Base-by-base conservation (phyloP, 2,888 invertebrate genomes). In the Stenichneumon culpator region DNA sequence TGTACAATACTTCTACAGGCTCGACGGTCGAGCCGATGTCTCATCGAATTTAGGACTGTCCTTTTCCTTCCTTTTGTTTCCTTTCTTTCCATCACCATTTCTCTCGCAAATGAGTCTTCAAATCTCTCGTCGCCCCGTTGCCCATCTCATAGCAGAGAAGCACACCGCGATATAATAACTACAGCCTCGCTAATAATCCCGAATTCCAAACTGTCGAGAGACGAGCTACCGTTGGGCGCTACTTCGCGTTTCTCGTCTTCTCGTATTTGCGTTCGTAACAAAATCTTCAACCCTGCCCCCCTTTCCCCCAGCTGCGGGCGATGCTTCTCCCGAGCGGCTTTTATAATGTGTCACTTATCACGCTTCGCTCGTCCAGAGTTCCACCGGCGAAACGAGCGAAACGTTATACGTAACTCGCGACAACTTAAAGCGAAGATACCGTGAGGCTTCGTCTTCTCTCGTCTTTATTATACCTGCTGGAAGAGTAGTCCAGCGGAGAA, bases 321-420 rank as follows among this genome's bases (percentile, higher is more conserved):
- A 19, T 72, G 50, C 80, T 78, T 57, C 77, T 22, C 63, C 11
- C 84, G 74, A 60, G 68, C 39, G 54, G 57, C 67, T 70, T 79
- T 75, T 75, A 88, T 89, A 90, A 91, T 88, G 89, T 88, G 88
- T 89, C 89, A 89, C 87, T 88, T 87, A 87, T 86, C 88, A 87
- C 83, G 72, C 86, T 86, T 82, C 32, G 69, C 88, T 88, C 86
- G 57, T 36, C 80, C 60, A 84, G 83, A 86, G 79, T 87, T 88
- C 87, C 80, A 80, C 67, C 74, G 22, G 70, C 60, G 67, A 75
- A 79, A 78, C 69, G 78, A 80, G 73, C 74, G 82, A n/a, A 80
- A 67, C 44, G 44, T 69, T 86, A 80, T 44, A 84, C 79, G 74
- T 72, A 69, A 86, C 69, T 68, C 57, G 80, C 57, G 72, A 84